phyloP scores from a whole-genome alignment of 2,888 invertebrate genomes.

The Caenorhabditis doughertyi region DNA sequence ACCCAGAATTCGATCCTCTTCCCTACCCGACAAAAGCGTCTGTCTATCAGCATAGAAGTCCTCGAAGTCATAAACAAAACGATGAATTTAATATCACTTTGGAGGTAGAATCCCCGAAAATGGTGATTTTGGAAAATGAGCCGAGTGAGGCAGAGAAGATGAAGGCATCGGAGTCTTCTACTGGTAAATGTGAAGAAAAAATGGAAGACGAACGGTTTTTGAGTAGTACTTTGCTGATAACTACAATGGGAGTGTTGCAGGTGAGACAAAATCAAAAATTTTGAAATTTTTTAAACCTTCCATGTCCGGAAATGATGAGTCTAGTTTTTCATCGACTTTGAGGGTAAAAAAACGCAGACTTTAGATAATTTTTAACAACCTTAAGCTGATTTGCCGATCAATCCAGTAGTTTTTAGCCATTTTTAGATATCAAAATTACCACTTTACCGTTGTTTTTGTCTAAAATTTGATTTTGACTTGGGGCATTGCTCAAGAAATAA shows the following conservation, averaged over 20 bases:
- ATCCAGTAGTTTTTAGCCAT: no score
- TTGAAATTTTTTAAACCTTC: no score
- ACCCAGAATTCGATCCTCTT: constrained; percentile 36
- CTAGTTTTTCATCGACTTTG: no score
- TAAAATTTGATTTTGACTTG: no score
- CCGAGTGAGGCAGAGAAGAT: constrained; percentile 25
- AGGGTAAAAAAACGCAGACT: no score
- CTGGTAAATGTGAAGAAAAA: constrained; percentile 13
- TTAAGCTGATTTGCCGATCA: no score
- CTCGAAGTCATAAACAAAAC: constrained; percentile 37
- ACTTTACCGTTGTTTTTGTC: no score
- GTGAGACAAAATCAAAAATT: constrained; percentile 12
- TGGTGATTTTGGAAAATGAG: constrained; percentile 56
- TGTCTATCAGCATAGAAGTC: constrained; percentile 50
- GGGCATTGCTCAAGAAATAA: background rate
- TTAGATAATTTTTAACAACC: no score
- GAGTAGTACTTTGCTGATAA: constrained; percentile 32
- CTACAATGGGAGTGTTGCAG: constrained; percentile 47
- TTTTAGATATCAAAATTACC: no score
- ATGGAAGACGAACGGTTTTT: constrained; percentile 9
- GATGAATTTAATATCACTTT: constrained; percentile 50
- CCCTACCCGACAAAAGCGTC: constrained; percentile 58
- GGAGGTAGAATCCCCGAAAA: constrained; percentile 53
- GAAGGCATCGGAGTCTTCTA: background rate
- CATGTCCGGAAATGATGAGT: no score